A percentile compares a stretch with the other conserved stretches of the same genome.
These are phyloP conservation scores for Propsilocerus akamusi DNA, from an alignment of 1,140 invertebrate genomes.

Conservation along the genomic window DNA sequence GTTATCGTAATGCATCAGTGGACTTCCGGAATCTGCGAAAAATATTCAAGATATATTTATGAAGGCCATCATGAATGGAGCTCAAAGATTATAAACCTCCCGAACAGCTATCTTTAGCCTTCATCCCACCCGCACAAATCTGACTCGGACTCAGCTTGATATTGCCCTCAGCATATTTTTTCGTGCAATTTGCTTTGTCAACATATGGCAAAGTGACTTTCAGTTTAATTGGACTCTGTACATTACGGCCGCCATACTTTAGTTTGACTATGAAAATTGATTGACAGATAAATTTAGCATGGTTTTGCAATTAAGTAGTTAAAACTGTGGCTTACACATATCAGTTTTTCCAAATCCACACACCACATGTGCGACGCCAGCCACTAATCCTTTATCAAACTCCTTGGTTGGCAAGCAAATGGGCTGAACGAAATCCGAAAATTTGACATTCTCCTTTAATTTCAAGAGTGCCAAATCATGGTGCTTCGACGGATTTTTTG, in stretches of 20 bases:
- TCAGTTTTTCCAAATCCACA: background rate
- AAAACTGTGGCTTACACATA: no score
- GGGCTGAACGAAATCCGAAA: background rate
- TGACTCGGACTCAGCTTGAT: slow-evolving; percentile 16
- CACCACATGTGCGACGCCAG: slow-evolving; percentile 11
- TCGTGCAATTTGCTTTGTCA: slow-evolving; percentile 17
- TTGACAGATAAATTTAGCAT: slow-evolving; percentile 38
- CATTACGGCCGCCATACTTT: slow-evolving; percentile 10
- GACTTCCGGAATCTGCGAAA: slow-evolving; percentile 39
- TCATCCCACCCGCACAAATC: slow-evolving; percentile 35
- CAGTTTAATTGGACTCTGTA: slow-evolving; percentile 21
- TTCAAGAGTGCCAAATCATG: slow-evolving; percentile 43
- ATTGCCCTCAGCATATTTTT: slow-evolving; percentile 1
- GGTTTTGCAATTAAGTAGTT: no score
- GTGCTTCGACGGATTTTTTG: slow-evolving; percentile 9
- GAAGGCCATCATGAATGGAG: no score
- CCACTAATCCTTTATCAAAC: slow-evolving; percentile 23
- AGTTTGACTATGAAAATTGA: background rate
- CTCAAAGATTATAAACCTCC: slow-evolving; percentile 30
- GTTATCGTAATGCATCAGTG: slow-evolving; percentile 26
- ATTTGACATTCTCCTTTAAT: slow-evolving; percentile 17
- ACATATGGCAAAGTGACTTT: slow-evolving; percentile 20
- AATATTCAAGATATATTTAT: slow-evolving; percentile 13
- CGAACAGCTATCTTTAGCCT: slow-evolving; percentile 36
- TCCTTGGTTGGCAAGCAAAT: slow-evolving; percentile 25